Evolutionary conservation across 1,140 invertebrate species (phyloP), one percentile per base, ranked within the genome.

Genomic region (Drosophila pachea): DNA sequence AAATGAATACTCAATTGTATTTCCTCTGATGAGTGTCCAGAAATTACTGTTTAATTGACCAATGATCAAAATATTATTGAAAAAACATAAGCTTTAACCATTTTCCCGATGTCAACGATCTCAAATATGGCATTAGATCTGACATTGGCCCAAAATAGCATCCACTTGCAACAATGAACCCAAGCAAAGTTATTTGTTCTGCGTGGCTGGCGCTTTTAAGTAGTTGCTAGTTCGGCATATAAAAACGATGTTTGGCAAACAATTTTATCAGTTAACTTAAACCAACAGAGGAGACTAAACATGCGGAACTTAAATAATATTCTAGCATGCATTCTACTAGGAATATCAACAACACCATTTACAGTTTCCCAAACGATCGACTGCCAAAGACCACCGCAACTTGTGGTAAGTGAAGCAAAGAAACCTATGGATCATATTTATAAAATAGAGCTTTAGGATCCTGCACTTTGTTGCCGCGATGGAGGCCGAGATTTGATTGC

Each of bases 91-190:
- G 62, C 59, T 66, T 53, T 71, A 70, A 76, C 69, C 56, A 74
- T 64, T 76, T 50, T 61, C 73, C 56, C 60, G 65, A 76, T 84
- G 81, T 84, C 81, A 84, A 84, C 65, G 73, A 36, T 74, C 79
- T 59, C 66, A 76, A 86, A 84, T 73, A 55, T 86, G 50, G 35
- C 48, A 76, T 84, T 83, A 83, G 68, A 73, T 67, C 49, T 84
- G 79, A 79, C 79, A 84, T 84, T 84, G 79, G 79, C 79, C 76
- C 73, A 61, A 81, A 83, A 83, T 64, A 49, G 42, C 66, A 76
- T 58, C 60, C 60, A 58, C 70, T 73, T 86, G 78, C 78, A 83
- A 84, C 78, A 83, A 83, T 83, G 81, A 84, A 86, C 79, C 83
- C 45, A 55, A 48, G 38, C 67, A 63, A 65, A 70, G 50, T 73